Evolutionary conservation across 2,113 vertebrate species (phyloP), one percentile per base, ranked within the genome.

Genomic region (Corythornis vintsioides): DNA sequence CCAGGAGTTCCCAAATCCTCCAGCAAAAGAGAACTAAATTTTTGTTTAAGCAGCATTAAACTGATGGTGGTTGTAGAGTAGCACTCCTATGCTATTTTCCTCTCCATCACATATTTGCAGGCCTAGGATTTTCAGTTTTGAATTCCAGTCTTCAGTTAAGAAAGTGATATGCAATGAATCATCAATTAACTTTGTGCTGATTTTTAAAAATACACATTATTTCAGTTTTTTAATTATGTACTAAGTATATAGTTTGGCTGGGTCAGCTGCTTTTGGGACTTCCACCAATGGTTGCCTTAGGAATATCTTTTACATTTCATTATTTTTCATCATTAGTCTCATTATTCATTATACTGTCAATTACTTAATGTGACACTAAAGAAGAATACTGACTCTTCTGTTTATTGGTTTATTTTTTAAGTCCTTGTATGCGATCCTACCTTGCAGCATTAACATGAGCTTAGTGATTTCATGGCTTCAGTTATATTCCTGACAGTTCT

Each of bases 1-100:
- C 1, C 10, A 69, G 14, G 22, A 45, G 1, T 55, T 79, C 31
- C 3, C 19, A 79, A 66, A 87, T 84, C 11, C 4, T 70, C 2
- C 21, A 61, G 7, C 10, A 79, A 35, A 3, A 17, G 2, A 8
- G 76, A 93, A 66, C 6, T 57, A 81, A 61, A 31, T 64, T 33
- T 4, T 40, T 67, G 4, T 65, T 50, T 29, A 65, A 87, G 19
- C 11, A 72, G 24, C 15, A 72, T 17, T 31, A 83, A 84, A 88
- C 10, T 57, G 76, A 19, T 8, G 5, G 10, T 60, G 16, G 7
- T 11, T 82, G 17, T 35, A 65, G 8, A 72, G 15, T 4, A 52
- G 3, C 3, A 7, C 9, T 50, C 4, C 10, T 17, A 42, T 50
- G 8, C 7, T 8, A 0, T 5, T 66, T 80, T 20, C 13, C 6